Percentiles rank a stretch among this genome's conserved stretches.
phyloP scores from a whole-genome alignment of 2,113 vertebrate species.

The Oryzias javanicus region DNA sequence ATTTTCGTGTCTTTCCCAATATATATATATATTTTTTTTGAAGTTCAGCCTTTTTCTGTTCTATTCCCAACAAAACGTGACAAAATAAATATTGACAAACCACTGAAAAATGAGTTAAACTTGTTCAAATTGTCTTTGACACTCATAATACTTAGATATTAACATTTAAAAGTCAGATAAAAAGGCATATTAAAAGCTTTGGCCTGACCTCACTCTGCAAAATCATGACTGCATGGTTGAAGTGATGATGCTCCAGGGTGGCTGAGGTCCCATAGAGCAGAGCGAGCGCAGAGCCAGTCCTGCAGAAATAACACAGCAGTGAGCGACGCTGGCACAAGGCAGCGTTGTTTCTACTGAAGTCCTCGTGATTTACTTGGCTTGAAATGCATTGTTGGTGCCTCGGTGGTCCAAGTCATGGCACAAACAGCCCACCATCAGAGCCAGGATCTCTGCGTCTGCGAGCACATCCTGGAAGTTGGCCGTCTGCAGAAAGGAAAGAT shows the following conservation, averaged over 20 bases:
- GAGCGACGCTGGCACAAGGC: neutral
- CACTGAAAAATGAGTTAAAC: neutral
- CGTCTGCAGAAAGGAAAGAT: constrained; percentile 60
- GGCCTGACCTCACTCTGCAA: constrained; percentile 80
- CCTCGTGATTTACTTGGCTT: constrained; percentile 74
- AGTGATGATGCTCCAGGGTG: constrained; percentile 82
- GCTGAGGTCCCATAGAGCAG: constrained; percentile 81
- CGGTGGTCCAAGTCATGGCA: constrained; percentile 82
- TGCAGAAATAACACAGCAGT: constrained; percentile 34
- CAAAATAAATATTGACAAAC: neutral
- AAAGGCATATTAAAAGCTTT: neutral
- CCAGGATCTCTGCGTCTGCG: constrained; percentile 77
- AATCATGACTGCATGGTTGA: constrained; percentile 85
- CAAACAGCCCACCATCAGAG: constrained; percentile 81
- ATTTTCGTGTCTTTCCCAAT: too few species aligned
- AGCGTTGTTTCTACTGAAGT: neutral
- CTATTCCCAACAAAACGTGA: too few species aligned
- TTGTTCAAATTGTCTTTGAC: too few species aligned
- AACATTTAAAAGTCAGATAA: neutral
- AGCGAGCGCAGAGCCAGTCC: constrained; percentile 80
- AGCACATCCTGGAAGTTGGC: constrained; percentile 77
- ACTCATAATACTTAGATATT: neutral
- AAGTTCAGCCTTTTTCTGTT: too few species aligned
- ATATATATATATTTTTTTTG: too few species aligned
- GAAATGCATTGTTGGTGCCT: constrained; percentile 83